phyloP scores from a whole-genome alignment of 2,888 invertebrate species.

The Orchestes rusci region DNA sequence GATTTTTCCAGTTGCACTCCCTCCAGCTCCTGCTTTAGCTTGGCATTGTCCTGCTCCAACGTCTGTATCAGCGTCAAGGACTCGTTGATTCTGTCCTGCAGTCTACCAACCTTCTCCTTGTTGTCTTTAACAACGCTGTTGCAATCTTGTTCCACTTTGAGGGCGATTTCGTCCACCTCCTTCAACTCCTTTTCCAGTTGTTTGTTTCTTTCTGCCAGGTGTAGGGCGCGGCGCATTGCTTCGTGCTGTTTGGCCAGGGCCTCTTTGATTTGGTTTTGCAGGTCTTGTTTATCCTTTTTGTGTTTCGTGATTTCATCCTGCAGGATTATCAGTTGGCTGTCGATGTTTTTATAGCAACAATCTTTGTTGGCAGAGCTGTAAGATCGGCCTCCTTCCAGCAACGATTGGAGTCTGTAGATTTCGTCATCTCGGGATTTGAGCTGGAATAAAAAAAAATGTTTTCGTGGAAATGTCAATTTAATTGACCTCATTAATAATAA shows the following conservation, averaged over 20 bases:
- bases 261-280: conserved; percentile 51
- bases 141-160: conserved; percentile 70
- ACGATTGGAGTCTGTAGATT: conserved; percentile 58
- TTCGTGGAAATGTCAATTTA: not conserved
- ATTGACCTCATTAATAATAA: not conserved
- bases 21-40: conserved; percentile 46
- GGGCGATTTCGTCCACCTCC: conserved; percentile 66
- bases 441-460: conserved; percentile 30
- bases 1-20: conserved; percentile 50
- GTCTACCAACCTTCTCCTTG: conserved; percentile 44
- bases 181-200: conserved; percentile 61
- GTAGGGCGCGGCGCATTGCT: conserved; percentile 69
- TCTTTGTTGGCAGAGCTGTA: conserved; percentile 53
- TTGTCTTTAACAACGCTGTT: conserved; percentile 60
- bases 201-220: conserved; percentile 66
- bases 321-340: conserved; percentile 42
- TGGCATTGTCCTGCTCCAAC: conserved; percentile 45
- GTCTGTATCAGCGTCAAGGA: conserved; percentile 44
- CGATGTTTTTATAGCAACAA: conserved; percentile 55
- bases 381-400: conserved; percentile 68
- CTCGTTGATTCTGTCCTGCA: conserved; percentile 46
- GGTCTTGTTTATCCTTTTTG: conserved; percentile 52
- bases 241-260: conserved; percentile 66
- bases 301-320: conserved; percentile 54
- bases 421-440: conserved; percentile 56